Conservation (phyloP, 2,888 invertebrate genomes). For the Rhagophthalmus giganteus region DNA sequence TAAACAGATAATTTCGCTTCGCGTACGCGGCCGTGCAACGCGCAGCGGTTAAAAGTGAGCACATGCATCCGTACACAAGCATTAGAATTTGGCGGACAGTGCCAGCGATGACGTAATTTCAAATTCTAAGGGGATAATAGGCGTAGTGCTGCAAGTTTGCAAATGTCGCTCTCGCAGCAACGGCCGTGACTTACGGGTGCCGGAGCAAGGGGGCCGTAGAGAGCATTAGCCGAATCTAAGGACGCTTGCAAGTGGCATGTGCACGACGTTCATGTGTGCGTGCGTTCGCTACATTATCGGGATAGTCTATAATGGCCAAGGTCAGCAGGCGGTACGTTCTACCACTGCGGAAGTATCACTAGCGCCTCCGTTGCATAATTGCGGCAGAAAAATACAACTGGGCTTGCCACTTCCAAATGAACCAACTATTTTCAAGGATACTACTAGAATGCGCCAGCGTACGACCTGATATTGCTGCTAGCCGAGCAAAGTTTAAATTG, state of each 20-base stretch:
- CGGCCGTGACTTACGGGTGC: slow-evolving; percentile 35
- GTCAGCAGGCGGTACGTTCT: slow-evolving; percentile 33
- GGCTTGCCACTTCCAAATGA: slow-evolving; percentile 10
- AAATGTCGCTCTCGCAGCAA: slow-evolving; percentile 40
- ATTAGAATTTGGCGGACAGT: slow-evolving; percentile 27
- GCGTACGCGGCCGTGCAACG: no score
- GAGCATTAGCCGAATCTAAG: slow-evolving; percentile 68
- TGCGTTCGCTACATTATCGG: slow-evolving; percentile 36
- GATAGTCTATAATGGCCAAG: slow-evolving; percentile 35
- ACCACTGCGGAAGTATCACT: slow-evolving; percentile 33
- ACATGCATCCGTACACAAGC: slow-evolving; percentile 15
- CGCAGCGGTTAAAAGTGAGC: no score
- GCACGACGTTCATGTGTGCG: slow-evolving; percentile 58
- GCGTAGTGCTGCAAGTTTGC: slow-evolving; percentile 45
- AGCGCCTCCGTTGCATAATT: slow-evolving; percentile 32
- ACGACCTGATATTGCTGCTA: slow-evolving; percentile 3
- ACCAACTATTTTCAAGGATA: slow-evolving; percentile 15
- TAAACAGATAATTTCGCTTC: no score
- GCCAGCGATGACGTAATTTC: slow-evolving; percentile 34
- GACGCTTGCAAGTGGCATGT: slow-evolving; percentile 59
- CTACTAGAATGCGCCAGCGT: slow-evolving; percentile 27
- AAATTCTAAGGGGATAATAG: slow-evolving; percentile 36
- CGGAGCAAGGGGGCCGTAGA: slow-evolving; percentile 59
- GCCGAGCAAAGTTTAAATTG: slow-evolving; percentile 2
- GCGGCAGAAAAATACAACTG: slow-evolving; percentile 28